Evolutionary conservation across 2,888 invertebrate genomes (phyloP), one percentile per base, ranked within the genome.

Genomic region (Bedellia somnulentella): DNA sequence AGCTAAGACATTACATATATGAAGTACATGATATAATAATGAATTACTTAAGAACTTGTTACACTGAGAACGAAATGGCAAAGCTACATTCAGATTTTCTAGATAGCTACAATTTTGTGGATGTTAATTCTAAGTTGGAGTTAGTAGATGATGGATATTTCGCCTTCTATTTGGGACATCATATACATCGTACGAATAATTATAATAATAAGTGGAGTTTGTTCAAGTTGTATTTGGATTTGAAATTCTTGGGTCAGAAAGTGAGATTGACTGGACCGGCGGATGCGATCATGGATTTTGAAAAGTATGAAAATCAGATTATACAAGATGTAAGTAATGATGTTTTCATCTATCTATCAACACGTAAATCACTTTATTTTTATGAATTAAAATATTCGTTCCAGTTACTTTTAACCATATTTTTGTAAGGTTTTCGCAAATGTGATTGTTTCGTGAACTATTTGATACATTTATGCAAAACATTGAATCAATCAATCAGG

Each of bases 71-170:
- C 0, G 63, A 78, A 27, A 50, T 71, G 30, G 60, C 59, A 35
- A 63, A 61, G 31, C 52, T 81, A 35, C 87, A 88, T 39, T 52
- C 56, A 28, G 71, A 73, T 14, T 70, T 87, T 16, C 56, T 88
- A 3, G 62, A 73, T 10, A 79, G 78, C 30, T 87, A 86, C 45
- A 48, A 64, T 9, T n/a, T n/a, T n/a, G n/a, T n/a, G n/a, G 18
- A 18, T 9, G 66, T 66, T 35, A 57, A 56, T 11, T 79, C 78
- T 26, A 59, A 73, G 15, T 67, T 80, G 1, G 77, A 81, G 33
- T 70, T 88, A 11, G 80, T 82, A 0, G 77, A 85, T 37, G 87
- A 88, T 46, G 85, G 85, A 27, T 89, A 89, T 45, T 85, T 86
- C 42, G 82, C 81, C 8, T 84, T 80, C 18, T 86, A 85, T 45